These are phyloP conservation scores for Bovichtus diacanthus DNA, from an alignment of 2,797 vertebrate species.

Conservation along the genomic window DNA sequence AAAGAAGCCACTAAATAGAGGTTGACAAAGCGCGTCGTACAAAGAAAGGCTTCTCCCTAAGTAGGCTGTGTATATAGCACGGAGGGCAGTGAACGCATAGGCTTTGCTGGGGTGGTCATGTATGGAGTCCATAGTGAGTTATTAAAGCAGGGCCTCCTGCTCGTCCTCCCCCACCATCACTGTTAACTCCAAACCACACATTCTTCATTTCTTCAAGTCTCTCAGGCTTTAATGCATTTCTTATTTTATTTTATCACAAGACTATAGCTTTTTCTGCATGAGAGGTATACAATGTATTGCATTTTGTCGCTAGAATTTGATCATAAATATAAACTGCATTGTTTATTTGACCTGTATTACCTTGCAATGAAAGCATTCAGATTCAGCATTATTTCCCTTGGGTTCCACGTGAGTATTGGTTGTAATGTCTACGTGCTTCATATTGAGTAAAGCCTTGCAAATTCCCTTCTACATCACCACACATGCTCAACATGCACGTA, in stretches of 20 bases:
- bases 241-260: constrained; percentile 2
- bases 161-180: constrained; percentile 57
- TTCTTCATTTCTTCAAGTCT: constrained; percentile 34
- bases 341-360: constrained; percentile 3
- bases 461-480: constrained; percentile 69
- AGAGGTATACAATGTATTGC: not conserved
- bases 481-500: constrained; percentile 38
- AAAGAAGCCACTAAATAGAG: constrained; percentile 84
- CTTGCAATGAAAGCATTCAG: not conserved
- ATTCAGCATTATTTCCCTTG: constrained; percentile 22
- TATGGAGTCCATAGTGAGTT: constrained; percentile 80
- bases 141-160: constrained; percentile 76
- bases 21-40: constrained; percentile 83
- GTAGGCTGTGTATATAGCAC: constrained; percentile 82
- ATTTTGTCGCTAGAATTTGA: not conserved
- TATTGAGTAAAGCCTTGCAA: constrained; percentile 65
- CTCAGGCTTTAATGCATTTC: constrained; percentile 16
- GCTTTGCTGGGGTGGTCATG: constrained; percentile 77
- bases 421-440: constrained; percentile 66
- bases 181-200: constrained; percentile 50
- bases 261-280: not conserved
- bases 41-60: constrained; percentile 81
- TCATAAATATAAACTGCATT: not conserved
- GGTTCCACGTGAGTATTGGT: constrained; percentile 27
- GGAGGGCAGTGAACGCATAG: constrained; percentile 64